Base-by-base conservation (phyloP, 2,113 vertebrate genomes). In the Bubalus kerabau region DNA sequence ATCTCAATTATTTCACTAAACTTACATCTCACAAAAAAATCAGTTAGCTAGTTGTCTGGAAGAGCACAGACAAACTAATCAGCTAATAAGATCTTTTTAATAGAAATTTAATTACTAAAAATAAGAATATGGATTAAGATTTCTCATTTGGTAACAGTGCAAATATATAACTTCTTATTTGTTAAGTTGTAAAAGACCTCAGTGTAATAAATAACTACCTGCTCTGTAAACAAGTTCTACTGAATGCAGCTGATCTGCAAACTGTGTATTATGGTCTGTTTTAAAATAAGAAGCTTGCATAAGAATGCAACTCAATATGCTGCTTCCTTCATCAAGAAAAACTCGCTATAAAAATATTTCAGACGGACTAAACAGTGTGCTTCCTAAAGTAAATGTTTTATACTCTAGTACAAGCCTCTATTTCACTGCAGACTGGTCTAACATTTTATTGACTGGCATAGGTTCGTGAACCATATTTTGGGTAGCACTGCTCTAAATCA, bases 31-130 rank as follows among this genome's bases (percentile, higher is more conserved):
- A 87, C 62, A 17, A 46, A 94, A 48, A 59, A 95, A 64, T 23
- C n/a, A 86, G 13, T 46, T 81, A 96, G 8, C 16, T 28, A 81
- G 10, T 88, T 84, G 36, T 64, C 82, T 85, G 28, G 48, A 92
- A 92, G 52, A 81, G 21, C 19, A 19, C 1, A 84, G 26, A 85
- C 46, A 94, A 96, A 95, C 14, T 78, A 86, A 94, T 30, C 24
- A 92, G 40, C 30, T 87, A 10, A 92, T 24, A 81, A 82, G 17
- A 89, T 59, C 86, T 74, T 81, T 62, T 82, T 19, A 9, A 95
- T 74, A 93, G 90, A 87, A 90, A 67, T 46, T 82, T 76, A 95
- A 67, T 64, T 57, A 87, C 30, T 87, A 76, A 96, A 97, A 94
- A 86, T 54, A 88, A 94, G 23, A 91, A 59, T 76, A 93, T 59